A percentile compares a stretch with the other conserved stretches of the same genome.
Conservation (phyloP, 2,797 vertebrate genomes). For the Streptopelia turtur region DNA sequence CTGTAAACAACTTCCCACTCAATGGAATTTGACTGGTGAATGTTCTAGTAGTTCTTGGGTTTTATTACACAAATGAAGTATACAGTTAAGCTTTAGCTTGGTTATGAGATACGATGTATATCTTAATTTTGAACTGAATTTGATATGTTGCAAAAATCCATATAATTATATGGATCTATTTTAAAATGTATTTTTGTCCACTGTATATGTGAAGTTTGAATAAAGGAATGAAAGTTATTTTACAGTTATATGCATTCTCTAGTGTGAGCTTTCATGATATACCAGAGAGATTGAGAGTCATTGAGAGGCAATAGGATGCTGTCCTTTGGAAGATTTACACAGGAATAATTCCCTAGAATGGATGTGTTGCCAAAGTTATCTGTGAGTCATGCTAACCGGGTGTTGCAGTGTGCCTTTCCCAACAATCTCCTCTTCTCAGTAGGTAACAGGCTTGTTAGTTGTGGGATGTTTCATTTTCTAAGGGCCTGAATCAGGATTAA, state of each 20-base stretch:
- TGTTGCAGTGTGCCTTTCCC: neutral
- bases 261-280: conserved; percentile 44
- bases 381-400: neutral
- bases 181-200: conserved; percentile 72
- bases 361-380: neutral
- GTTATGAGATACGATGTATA: conserved; percentile 61
- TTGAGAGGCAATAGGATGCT: neutral
- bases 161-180: conserved; percentile 69
- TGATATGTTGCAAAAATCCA: conserved; percentile 54
- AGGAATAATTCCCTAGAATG: neutral
- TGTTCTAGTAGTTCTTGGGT: conserved; percentile 31
- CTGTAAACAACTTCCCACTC: neutral
- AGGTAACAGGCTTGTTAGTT: neutral
- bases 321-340: neutral
- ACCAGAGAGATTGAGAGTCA: neutral
- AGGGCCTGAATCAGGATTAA: neutral
- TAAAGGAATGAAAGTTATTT: conserved; percentile 70
- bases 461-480: neutral
- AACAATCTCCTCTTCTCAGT: neutral
- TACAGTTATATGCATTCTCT: conserved; percentile 41
- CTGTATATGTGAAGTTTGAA: conserved; percentile 74
- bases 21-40: conserved; percentile 51
- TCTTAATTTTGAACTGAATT: conserved; percentile 58
- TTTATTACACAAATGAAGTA: conserved; percentile 21
- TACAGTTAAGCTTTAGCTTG: conserved; percentile 46